Base-by-base conservation (phyloP, 2,797 vertebrate genomes). In the Cercopithecus hamlyni region DNA sequence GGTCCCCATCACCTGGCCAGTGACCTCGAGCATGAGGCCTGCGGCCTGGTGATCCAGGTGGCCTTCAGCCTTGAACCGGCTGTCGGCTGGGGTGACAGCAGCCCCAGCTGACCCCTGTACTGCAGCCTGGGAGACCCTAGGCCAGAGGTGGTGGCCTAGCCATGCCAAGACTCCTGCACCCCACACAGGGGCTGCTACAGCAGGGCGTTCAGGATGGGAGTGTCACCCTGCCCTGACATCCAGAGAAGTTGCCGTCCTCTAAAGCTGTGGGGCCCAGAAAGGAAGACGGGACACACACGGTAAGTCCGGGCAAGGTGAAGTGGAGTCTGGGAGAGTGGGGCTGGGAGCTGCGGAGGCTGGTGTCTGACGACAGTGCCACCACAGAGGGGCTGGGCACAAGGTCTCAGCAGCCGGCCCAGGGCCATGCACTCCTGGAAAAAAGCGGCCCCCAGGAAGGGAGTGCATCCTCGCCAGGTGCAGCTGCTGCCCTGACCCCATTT, bases 21-120 rank as follows among this genome's bases (percentile, higher is more conserved):
- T 0, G 73, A 27, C 22, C 73, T 22, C 7, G 0, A 11, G 5
- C n/a, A 15, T 17, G 4, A 33, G 27, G 41, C 33, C 73, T 4
- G 8, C 3, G 13, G 5, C n/a, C 73, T 58, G 0, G 0, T 7
- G 26, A 43, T 7, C 1, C 41, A 36, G 0, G 3, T n/a, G 13
- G n/a, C 24, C 87, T 41, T n/a, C 10, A 14, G 55, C 14, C 72
- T 26, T 7, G 36, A 1, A 2, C 55, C 7, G 4, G 13, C n/a
- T 43, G 0, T 14, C 6, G 2, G 7, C 4, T 70, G 33, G 13
- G 58, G 58, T 33, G 27, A 61, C 5, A 7, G 58, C 58, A 61
- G 27, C 58, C 58, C 27, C 27, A 33, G 27, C 27, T 61, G 27
- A 61, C 13, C 58, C 27, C 58, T 33, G 58, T 14, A 33, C 58